phyloP scores from a whole-genome alignment of 2,797 vertebrate species.

The Notolepis coatsorum region DNA sequence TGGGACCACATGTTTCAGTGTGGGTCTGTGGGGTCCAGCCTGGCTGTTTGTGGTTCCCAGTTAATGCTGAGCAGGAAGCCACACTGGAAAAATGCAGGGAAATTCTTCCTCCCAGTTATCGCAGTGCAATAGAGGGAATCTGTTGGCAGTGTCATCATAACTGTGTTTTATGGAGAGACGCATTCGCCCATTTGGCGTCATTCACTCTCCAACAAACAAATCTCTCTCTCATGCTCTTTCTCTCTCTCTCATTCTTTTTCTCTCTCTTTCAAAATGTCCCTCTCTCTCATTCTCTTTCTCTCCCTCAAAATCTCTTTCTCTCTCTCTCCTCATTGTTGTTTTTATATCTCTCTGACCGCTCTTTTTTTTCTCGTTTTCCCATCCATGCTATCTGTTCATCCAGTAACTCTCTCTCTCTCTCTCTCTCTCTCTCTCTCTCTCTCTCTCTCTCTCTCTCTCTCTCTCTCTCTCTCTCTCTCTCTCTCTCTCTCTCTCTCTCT shows the following conservation, averaged over 20 bases:
- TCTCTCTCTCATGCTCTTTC: slow-evolving; percentile 3
- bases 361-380: slow-evolving; percentile 4
- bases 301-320: slow-evolving; percentile 7
- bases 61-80: slow-evolving; percentile 66
- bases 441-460: slow-evolving; percentile 5
- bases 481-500: slow-evolving; percentile 26
- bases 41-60: slow-evolving; percentile 64
- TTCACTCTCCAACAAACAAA: slow-evolving; percentile 19
- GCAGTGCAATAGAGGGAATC: slow-evolving; percentile 37
- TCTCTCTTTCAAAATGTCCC: slow-evolving; percentile 5
- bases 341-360: slow-evolving; percentile 2
- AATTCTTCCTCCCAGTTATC: slow-evolving; percentile 50
- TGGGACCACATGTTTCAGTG: slow-evolving; percentile 65
- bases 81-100: slow-evolving; percentile 50
- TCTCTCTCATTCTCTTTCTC: slow-evolving; percentile 1
- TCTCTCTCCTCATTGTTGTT: slow-evolving; percentile 12
- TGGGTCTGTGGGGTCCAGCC: slow-evolving; percentile 45
- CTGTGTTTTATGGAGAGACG: slow-evolving; percentile 22
- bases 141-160: slow-evolving; percentile 18
- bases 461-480: slow-evolving; percentile 15
- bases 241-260: slow-evolving; percentile 10
- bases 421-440: slow-evolving; percentile 7
- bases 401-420: slow-evolving; percentile 2
- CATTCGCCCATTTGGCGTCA: slow-evolving; percentile 29
- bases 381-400: neutral